A percentile compares a stretch with the other conserved stretches of the same genome.
Evolutionary conservation across 2,113 vertebrate species (phyloP).

Genomic region (Cochlearius cochlearius): DNA sequence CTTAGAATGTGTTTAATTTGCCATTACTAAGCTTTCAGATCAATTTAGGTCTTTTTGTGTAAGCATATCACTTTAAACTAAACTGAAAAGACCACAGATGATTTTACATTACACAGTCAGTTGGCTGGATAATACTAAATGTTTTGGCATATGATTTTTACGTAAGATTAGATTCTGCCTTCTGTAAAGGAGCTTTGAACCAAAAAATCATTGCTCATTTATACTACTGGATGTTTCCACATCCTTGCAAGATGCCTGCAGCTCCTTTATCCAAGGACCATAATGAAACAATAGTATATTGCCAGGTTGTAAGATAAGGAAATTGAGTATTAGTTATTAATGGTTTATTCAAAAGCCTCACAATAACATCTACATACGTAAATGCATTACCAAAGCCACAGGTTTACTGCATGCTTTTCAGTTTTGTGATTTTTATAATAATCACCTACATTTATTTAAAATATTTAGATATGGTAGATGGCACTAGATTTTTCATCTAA

Average conservation of each 20-base stretch:
- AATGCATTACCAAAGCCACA: not conserved
- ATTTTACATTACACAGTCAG: constrained; percentile 42
- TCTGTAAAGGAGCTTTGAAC: constrained; percentile 32
- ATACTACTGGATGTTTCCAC: not conserved
- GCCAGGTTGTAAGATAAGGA: not conserved
- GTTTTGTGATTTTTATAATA: not conserved
- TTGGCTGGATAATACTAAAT: constrained; percentile 22
- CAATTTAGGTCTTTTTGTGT: not conserved
- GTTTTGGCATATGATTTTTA: constrained; percentile 48
- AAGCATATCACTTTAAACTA: not conserved
- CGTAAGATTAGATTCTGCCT: not conserved
- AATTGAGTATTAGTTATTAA: not conserved
- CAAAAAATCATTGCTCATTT: constrained; percentile 33
- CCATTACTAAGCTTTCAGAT: constrained; percentile 27
- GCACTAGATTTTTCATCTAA: not conserved
- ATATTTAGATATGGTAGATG: not conserved
- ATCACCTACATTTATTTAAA: not conserved
- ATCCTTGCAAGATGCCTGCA: not conserved
- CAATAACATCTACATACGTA: not conserved
- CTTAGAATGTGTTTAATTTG: constrained; percentile 15
- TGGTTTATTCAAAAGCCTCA: not conserved
- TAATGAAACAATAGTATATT: not conserved
- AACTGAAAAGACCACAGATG: constrained; percentile 33
- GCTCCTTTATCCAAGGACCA: not conserved
- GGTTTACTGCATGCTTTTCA: not conserved